Base-by-base conservation (phyloP, 2,113 vertebrate genomes). In the Sialia sialis region DNA sequence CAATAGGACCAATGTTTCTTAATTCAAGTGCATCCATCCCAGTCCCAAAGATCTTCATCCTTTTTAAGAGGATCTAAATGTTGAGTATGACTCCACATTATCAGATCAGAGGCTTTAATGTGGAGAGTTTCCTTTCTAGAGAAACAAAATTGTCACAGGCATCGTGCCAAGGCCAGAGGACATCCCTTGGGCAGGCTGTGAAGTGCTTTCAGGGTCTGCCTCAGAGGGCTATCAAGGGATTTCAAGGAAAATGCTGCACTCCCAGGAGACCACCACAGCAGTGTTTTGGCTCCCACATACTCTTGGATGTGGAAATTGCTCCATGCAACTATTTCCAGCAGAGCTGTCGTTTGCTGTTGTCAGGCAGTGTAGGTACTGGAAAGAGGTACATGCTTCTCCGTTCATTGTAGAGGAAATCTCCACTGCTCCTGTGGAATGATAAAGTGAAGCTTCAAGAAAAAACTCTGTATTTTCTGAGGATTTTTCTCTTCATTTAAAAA, bases 241-340 rank as follows among this genome's bases (percentile, higher is more conserved):
- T 69, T 75, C 4, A 8, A 66, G 54, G n/a, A 39, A 91, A 72
- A 63, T 72, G 16, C 10, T 55, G 26, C 29, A 56, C 9, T 11
- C 17, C 1, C 23, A 55, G 16, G 46, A 91, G 66, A 84, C 43
- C 16, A 44, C n/a, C 18, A 46, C 7, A 36, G 34, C 14, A 79
- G 20, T 0, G 0, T 11, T 32, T 74, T 88, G 54, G 10, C 49
- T 73, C 44, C 70, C 2, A 3, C 8, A 26, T 7, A 4, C 13
- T 58, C 20, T 4, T 62, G 69, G 34, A 29, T 62, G 12, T 44
- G 48, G 4, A 8, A 72, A 76, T 78, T 70, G 7, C 11, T 67
- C 63, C 44, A 27, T 1, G 1, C 23, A 32, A 3, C 49, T 68
- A 8, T 67, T 68, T 51, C 48, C 48, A 60, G 16, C 19, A 52